Base-by-base conservation (phyloP, 2,113 vertebrate genomes). In the Pomatorhinus ruficollis region DNA sequence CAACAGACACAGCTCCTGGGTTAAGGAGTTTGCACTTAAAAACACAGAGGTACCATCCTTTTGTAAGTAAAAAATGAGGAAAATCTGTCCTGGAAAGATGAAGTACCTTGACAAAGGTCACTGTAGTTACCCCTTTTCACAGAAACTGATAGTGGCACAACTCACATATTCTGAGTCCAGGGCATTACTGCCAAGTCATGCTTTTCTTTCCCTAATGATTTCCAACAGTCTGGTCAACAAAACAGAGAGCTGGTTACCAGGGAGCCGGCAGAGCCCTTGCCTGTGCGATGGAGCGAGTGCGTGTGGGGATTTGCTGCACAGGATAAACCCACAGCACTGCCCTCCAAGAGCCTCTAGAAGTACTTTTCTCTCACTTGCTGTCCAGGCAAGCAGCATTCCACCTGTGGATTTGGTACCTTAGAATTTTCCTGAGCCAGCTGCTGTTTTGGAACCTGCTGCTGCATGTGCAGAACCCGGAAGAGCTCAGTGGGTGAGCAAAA, bases 241-340 rank as follows among this genome's bases (percentile, higher is more conserved):
- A 90, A 80, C 77, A 90, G n/a, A 78, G 86, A 39, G 52, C 37
- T 90, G 77, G 72, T 92, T 95, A 83, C 94, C 72, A 86, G 37
- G 83, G 65, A 91, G 52, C 83, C 78, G 8, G 47, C 47, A 71
- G 80, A 80, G 76, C 68, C 47, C 16, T 65, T 14, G 44, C 28
- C 44, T 81, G 72, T 59, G 80, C 68, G 8, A 13, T 54, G 59
- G 61, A 72, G 44, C 6, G 13, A 77, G 40, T 4, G 16, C 9
- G 2, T 15, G 22, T 53, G 44, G 9, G 15, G 39, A 6, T 39
- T 83, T 13, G 20, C 18, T 35, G 53, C 42, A 2, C 1, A 13
- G 35, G 56, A 35, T 49, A 81, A 70, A 87, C 56, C 47, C 47
- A 27, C 19, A 27, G 7, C 8, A 12, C 74, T 71, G 19, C 22